A percentile compares a stretch with the other conserved stretches of the same genome.
Evolutionary conservation across 1,140 invertebrate genomes (phyloP).

Genomic region (Drosophila fuyamai): DNA sequence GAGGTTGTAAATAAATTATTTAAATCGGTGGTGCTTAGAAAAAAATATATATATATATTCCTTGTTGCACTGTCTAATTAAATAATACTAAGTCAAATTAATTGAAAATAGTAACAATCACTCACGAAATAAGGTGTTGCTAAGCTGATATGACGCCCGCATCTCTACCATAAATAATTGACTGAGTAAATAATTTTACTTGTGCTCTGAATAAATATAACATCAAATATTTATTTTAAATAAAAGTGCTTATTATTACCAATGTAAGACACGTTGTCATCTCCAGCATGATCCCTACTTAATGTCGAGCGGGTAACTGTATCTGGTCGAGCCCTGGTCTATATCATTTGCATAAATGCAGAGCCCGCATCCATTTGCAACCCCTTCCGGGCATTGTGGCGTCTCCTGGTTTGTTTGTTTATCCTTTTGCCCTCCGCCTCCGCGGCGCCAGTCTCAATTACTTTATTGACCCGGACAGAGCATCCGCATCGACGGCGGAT

Average conservation of each 20-base stretch:
- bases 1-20: background rate
- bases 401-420: slow-evolving; percentile 47
- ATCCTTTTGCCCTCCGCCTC: slow-evolving; percentile 48
- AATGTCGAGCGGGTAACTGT: slow-evolving; percentile 30
- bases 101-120: too few relatives aligned
- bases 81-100: too few relatives aligned
- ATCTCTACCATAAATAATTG: too few relatives aligned
- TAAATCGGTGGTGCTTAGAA: background rate
- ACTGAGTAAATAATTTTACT: too few relatives aligned
- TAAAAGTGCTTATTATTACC: background rate
- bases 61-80: too few relatives aligned
- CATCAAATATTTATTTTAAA: background rate
- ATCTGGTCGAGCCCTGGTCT: slow-evolving; percentile 26
- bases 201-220: too few relatives aligned
- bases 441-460: slow-evolving; percentile 78
- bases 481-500: slow-evolving; percentile 27
- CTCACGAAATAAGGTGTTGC: too few relatives aligned
- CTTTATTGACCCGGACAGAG: slow-evolving; percentile 68
- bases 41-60: background rate
- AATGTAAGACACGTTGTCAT: background rate
- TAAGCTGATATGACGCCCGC: too few relatives aligned
- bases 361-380: slow-evolving; percentile 55
- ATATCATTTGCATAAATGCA: slow-evolving; percentile 51
- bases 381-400: slow-evolving; percentile 28
- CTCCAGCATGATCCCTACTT: slow-evolving; percentile 1